Conservation (phyloP, 2,888 invertebrate genomes). For the Aphidoletes aphidimyza region DNA sequence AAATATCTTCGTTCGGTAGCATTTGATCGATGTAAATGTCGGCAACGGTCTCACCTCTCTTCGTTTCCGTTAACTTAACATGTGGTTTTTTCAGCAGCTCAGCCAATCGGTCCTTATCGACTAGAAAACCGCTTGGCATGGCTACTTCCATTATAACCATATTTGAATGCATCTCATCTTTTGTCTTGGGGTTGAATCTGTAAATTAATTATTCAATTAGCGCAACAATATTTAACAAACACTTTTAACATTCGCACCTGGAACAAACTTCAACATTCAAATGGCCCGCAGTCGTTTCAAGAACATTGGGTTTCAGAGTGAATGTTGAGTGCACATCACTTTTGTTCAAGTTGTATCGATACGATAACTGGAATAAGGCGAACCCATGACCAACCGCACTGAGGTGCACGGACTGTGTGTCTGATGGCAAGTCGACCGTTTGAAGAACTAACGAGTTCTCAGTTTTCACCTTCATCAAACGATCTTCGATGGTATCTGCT, state of each 20-base stretch:
- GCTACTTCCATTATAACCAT: conserved; percentile 92
- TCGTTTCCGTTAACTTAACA: conserved; percentile 72
- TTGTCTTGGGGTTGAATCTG: conserved; percentile 58
- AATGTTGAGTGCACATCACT: conserved; percentile 90
- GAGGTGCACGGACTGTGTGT: conserved; percentile 75
- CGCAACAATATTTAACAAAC: conserved; percentile 55
- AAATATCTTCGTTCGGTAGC: too few relatives aligned
- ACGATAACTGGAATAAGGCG: conserved; percentile 81
- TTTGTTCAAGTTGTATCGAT: conserved; percentile 85
- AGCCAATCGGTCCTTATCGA: conserved; percentile 28
- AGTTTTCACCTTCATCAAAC: conserved; percentile 70
- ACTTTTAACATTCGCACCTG: conserved; percentile 67
- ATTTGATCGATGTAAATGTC: too few relatives aligned
- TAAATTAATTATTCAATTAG: neutral
- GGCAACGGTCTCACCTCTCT: conserved; percentile 72
- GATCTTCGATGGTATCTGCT: conserved; percentile 63
- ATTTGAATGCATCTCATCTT: conserved; percentile 72
- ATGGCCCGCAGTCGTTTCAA: conserved; percentile 78
- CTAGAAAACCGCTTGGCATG: conserved; percentile 87
- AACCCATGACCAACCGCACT: conserved; percentile 85
- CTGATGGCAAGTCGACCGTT: conserved; percentile 70
- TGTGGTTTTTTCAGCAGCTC: conserved; percentile 60
- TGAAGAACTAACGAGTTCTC: conserved; percentile 87
- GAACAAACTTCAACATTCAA: conserved; percentile 85
- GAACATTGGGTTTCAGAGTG: conserved; percentile 86